Evolutionary conservation across 2,113 vertebrate species (phyloP).

Genomic region (Labrus mixtus): DNA sequence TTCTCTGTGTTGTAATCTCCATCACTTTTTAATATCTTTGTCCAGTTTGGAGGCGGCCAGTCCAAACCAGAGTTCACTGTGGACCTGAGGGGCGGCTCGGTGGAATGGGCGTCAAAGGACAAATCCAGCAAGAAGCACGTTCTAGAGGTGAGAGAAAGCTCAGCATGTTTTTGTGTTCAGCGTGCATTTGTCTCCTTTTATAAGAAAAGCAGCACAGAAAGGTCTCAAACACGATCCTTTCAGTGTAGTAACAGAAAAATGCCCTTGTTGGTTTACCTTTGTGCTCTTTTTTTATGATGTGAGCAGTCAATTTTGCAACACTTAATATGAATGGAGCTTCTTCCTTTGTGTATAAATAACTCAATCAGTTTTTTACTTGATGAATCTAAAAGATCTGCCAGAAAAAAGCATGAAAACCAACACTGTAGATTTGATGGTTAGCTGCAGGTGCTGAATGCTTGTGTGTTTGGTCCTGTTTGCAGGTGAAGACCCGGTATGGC

Average conservation of each 20-base stretch:
- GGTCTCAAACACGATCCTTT: neutral
- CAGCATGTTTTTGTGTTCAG: neutral
- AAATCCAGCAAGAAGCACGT: slow-evolving; percentile 99
- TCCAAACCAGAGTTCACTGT: slow-evolving; percentile 96
- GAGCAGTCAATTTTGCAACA: neutral
- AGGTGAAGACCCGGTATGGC: slow-evolving; percentile 94
- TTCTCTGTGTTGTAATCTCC: no score
- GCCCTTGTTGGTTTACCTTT: neutral
- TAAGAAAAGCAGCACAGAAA: neutral
- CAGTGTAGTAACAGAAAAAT: neutral
- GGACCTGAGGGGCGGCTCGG: slow-evolving; percentile 90
- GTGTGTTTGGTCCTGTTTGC: slow-evolving; percentile 45
- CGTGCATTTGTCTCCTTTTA: neutral
- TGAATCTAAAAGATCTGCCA: no score
- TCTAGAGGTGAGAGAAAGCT: slow-evolving; percentile 86
- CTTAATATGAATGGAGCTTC: neutral
- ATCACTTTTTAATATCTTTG: neutral
- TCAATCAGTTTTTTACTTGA: neutral
- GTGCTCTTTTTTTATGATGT: no score
- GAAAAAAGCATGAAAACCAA: neutral
- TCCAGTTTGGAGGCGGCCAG: slow-evolving; percentile 91
- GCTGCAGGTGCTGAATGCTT: no score
- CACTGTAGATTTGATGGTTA: neutral
- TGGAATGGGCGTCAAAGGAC: slow-evolving; percentile 95
- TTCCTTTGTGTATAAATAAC: neutral